Base-by-base conservation (phyloP, 1,140 invertebrate species). In the Bradysia coprophila region DNA sequence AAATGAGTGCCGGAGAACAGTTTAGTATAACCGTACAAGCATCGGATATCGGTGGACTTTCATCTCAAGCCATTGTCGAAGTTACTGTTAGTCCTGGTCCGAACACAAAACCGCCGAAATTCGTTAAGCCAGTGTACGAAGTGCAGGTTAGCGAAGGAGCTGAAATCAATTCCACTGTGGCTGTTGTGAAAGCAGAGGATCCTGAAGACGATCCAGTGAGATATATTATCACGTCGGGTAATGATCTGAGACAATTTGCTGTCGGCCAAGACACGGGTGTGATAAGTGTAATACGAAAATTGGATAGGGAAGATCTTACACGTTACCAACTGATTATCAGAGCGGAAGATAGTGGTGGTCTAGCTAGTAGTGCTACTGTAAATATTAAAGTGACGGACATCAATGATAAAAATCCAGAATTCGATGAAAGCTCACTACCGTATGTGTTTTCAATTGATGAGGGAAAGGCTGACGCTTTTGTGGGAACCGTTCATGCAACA, bases 371-470 rank as follows among this genome's bases (percentile, higher is more conserved):
- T 1, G 78, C 82, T 0, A 86, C 78, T 1, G 78, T 91, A 0
- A 87, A 88, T 51, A 84, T 93, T 16, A 81, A 78, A 54, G 81
- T 93, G 0, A 85, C 82, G 1, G 88, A 91, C 52, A 86, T 89
- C 28, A 91, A 92, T 51, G 87, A 92, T 50, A 86, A 89, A 46
- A 89, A 82, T 62, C 82, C 80, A 0, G 78, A 81, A 48, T 91
- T 91, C 54, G 69, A 80, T 5, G 73, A 74, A 21, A 64, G 64
- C 10, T 62, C 59, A 3, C 49, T 75, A 32, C 81, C 82, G 0
- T 91, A 91, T 50, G 66, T 73, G 18, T 91, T 91, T 56, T 62
- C 72, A 9, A 81, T 91, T 0, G 78, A 82, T 53, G 88, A 92
- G 70, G 86, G 86, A 40, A 65, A 71, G 33, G 61, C 68, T 0